These are phyloP conservation scores for Scatophagus argus DNA, from an alignment of 2,113 vertebrate species.

Conservation along the genomic window DNA sequence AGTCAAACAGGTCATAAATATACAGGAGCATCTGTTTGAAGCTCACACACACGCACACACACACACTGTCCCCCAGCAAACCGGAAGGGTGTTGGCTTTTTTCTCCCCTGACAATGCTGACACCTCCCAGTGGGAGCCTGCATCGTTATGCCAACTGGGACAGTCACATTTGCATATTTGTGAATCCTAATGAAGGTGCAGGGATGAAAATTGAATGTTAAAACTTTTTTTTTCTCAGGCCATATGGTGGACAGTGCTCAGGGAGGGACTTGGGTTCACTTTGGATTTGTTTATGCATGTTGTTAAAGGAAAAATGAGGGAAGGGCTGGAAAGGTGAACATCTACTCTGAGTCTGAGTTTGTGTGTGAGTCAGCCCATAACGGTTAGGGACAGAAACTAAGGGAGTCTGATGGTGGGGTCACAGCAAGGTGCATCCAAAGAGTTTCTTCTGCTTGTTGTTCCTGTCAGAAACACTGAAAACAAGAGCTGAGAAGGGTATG, in stretches of 20 bases:
- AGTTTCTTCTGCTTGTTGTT: not conserved
- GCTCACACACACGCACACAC: slow-evolving; percentile 31
- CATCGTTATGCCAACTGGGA: slow-evolving; percentile 71
- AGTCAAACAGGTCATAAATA: slow-evolving; percentile 83
- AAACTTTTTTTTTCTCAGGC: slow-evolving; percentile 61
- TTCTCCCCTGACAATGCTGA: slow-evolving; percentile 75
- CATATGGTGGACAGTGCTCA: slow-evolving; percentile 79
- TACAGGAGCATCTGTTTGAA: slow-evolving; percentile 84
- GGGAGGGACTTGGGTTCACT: slow-evolving; percentile 69
- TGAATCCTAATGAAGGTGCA: slow-evolving; percentile 76
- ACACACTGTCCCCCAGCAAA: slow-evolving; percentile 48
- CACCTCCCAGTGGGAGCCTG: slow-evolving; percentile 74
- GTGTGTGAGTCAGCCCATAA: slow-evolving; percentile 29
- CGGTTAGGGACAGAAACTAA: not conserved
- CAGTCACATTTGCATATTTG: slow-evolving; percentile 87
- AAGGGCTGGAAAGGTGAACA: slow-evolving; percentile 21
- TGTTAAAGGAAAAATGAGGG: slow-evolving; percentile 56
- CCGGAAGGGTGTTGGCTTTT: slow-evolving; percentile 73
- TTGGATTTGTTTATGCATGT: slow-evolving; percentile 76
- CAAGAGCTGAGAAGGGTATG: not conserved
- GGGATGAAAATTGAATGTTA: slow-evolving; percentile 77
- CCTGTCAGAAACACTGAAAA: slow-evolving; percentile 12
- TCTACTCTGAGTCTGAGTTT: slow-evolving; percentile 44
- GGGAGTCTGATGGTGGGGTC: slow-evolving; percentile 16
- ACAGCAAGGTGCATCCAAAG: not conserved